Evolutionary conservation across 1,140 invertebrate species (phyloP).

Genomic region (Drosophila obscura): DNA sequence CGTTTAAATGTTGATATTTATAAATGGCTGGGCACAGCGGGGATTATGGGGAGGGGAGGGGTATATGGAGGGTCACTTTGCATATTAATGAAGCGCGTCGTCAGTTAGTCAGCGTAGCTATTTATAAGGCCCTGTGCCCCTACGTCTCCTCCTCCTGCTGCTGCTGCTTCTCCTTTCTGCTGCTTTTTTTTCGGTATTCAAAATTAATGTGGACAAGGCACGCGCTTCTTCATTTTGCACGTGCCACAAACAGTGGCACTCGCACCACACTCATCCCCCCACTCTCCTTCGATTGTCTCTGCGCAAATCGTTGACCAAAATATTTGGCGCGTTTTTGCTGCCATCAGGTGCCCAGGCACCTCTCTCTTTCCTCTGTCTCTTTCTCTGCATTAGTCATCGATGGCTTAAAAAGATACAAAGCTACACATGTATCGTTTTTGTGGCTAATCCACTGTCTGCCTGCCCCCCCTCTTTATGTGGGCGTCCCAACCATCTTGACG

Average conservation of each 20-base stretch:
- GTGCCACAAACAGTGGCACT: slow-evolving; percentile 34
- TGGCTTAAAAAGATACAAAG: slow-evolving; percentile 15
- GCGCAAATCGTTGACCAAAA: slow-evolving; percentile 51
- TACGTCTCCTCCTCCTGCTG: background rate
- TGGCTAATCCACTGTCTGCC: slow-evolving; percentile 28
- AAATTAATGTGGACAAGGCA: slow-evolving; percentile 63
- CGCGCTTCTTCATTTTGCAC: slow-evolving; percentile 54
- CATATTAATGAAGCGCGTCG: slow-evolving; percentile 74
- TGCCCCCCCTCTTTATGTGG: slow-evolving; percentile 26
- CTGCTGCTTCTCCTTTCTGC: background rate
- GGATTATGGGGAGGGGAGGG: slow-evolving; percentile 2
- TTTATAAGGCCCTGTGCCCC: slow-evolving; percentile 43
- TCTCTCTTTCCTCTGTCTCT: background rate
- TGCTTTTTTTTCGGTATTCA: background rate
- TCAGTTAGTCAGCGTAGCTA: slow-evolving; percentile 55
- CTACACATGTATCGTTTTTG: slow-evolving; percentile 28
- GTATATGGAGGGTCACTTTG: slow-evolving; percentile 54
- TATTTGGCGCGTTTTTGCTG: slow-evolving; percentile 49
- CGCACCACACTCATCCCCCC: slow-evolving; percentile 3
- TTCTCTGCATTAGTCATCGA: background rate
- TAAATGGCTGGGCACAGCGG: slow-evolving; percentile 37
- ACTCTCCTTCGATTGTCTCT: background rate
- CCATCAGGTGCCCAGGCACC: slow-evolving; percentile 29
- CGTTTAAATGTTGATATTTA: slow-evolving; percentile 74
- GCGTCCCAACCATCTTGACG: slow-evolving; percentile 20